Evolutionary conservation across 1,140 invertebrate genomes (phyloP).

Genomic region (Nebria ingens): DNA sequence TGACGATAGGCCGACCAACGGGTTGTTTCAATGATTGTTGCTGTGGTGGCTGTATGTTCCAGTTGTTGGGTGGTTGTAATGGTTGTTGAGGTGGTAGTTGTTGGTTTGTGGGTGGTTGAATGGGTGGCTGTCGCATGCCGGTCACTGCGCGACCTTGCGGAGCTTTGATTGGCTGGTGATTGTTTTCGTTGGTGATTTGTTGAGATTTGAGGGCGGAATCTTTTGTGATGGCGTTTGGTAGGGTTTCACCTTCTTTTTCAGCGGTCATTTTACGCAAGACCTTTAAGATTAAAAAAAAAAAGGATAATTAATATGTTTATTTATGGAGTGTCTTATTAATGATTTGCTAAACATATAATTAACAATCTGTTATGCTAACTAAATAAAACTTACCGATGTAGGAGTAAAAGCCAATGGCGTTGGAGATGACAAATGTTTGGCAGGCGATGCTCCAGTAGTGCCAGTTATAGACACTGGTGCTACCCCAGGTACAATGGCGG

Average conservation of each 20-base stretch:
- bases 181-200: not conserved
- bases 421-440: conserved; percentile 40
- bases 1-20: conserved; percentile 45
- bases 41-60: conserved; percentile 20
- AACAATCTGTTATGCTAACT: not conserved
- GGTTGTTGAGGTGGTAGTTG: conserved; percentile 8
- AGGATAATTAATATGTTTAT: no score
- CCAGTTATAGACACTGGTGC: conserved; percentile 17
- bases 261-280: conserved; percentile 87
- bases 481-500: conserved; percentile 20
- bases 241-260: conserved; percentile 61
- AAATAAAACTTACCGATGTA: conserved; percentile 51
- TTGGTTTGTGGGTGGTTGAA: conserved; percentile 16
- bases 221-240: not conserved
- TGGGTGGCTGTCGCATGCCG: conserved; percentile 33
- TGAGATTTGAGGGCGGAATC: not conserved
- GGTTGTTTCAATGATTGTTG: conserved; percentile 22
- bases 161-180: conserved; percentile 16
- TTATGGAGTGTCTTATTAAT: not conserved
- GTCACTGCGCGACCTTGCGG: conserved; percentile 38
- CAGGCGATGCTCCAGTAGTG: conserved; percentile 28
- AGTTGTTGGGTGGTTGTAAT: no score
- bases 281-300: conserved; percentile 17
- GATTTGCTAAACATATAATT: not conserved
- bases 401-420: conserved; percentile 77